Evolutionary conservation across 2,888 invertebrate genomes (phyloP).

Genomic region (Phengaris alcon): DNA sequence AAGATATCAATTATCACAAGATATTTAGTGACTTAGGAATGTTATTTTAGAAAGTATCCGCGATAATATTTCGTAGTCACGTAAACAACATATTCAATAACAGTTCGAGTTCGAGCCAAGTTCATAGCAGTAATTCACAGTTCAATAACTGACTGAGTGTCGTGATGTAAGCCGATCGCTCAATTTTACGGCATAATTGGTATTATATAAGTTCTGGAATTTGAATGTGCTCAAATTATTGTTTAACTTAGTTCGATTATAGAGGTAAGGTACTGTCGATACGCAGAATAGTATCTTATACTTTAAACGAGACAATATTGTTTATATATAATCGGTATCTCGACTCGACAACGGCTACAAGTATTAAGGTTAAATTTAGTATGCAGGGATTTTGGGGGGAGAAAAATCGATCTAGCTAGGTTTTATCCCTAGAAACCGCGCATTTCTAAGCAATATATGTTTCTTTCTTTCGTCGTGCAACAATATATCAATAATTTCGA

Average conservation of each 20-base stretch:
- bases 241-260: not conserved
- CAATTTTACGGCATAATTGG: not conserved
- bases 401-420: too few relatives aligned
- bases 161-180: constrained; percentile 15
- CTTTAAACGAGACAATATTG: too few relatives aligned
- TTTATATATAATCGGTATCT: too few relatives aligned
- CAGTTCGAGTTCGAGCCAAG: constrained; percentile 21
- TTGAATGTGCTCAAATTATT: not conserved
- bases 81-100: not conserved
- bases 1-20: not conserved
- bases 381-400: too few relatives aligned
- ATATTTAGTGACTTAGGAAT: not conserved
- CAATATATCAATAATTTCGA: too few relatives aligned
- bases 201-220: constrained; percentile 13
- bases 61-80: not conserved
- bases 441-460: too few relatives aligned
- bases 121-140: constrained; percentile 22
- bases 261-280: too few relatives aligned
- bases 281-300: too few relatives aligned
- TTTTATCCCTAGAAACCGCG: too few relatives aligned
- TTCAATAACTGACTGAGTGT: constrained; percentile 18
- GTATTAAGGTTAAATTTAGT: too few relatives aligned
- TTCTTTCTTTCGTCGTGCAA: too few relatives aligned
- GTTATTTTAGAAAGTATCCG: constrained; percentile 1
- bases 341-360: too few relatives aligned